Percentiles rank a stretch among this genome's conserved stretches.
These are phyloP conservation scores for Actinia equina DNA, from an alignment of 64 coral and sea anemone genomes.

Conservation along the genomic window DNA sequence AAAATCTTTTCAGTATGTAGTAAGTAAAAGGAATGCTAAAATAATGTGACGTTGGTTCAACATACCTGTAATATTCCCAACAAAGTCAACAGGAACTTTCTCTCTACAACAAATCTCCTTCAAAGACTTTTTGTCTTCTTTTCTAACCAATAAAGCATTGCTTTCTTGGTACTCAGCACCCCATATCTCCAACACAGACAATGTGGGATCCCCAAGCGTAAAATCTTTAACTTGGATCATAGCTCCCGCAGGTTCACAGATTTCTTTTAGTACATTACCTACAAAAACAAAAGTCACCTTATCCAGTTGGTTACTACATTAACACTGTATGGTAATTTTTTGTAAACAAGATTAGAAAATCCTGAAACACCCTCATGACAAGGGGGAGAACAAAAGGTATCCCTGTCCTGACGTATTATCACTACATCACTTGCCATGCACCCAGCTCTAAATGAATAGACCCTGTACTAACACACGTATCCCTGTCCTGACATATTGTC, in stretches of 20 bases:
- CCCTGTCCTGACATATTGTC: too few relatives aligned
- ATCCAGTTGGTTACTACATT: conserved; percentile 12
- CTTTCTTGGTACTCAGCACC: conserved; percentile 98
- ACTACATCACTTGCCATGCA: too few relatives aligned
- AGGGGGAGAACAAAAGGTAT: too few relatives aligned
- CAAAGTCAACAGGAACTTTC: conserved; percentile 91
- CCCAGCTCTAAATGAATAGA: too few relatives aligned
- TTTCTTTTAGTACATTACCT: conserved; percentile 99
- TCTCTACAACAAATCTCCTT: conserved; percentile 78
- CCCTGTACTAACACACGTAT: too few relatives aligned
- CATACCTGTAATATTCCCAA: conserved; percentile 92
- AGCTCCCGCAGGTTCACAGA: conserved; percentile 90
- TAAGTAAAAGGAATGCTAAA: background rate
- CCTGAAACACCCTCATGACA: too few relatives aligned
- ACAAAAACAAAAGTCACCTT: background rate
- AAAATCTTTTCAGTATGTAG: background rate
- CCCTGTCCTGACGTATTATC: too few relatives aligned
- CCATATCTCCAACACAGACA: conserved; percentile 92
- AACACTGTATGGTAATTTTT: background rate
- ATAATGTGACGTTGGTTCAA: background rate
- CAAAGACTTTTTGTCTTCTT: conserved; percentile 46
- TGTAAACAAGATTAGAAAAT: too few relatives aligned
- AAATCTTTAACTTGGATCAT: conserved; percentile 74
- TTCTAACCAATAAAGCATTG: conserved; percentile 79
- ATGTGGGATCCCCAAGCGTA: conserved; percentile 84